phyloP scores from a whole-genome alignment of 2,888 invertebrate genomes.

The Heliconius aoede region DNA sequence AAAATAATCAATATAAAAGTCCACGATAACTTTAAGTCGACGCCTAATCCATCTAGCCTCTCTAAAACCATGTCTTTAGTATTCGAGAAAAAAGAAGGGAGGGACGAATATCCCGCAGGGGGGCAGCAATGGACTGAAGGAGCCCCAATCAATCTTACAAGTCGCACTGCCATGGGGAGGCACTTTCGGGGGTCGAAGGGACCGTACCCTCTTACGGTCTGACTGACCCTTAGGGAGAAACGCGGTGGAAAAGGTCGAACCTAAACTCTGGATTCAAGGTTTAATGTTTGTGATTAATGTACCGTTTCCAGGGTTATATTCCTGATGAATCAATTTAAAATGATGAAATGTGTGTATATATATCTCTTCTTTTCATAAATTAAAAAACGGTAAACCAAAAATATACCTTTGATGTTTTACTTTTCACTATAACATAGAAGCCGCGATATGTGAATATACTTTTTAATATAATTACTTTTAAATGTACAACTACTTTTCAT shows the following conservation, averaged over 20 bases:
- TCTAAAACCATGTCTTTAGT: conserved; percentile 64
- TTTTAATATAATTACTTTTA: conserved; percentile 23
- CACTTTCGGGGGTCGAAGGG: conserved; percentile 74
- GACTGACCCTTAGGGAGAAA: conserved; percentile 76
- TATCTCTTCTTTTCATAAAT: conserved; percentile 26
- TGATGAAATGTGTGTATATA: conserved; percentile 22
- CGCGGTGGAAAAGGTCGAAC: conserved; percentile 71
- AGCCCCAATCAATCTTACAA: conserved; percentile 85
- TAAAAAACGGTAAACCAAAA: conserved; percentile 29
- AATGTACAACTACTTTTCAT: conserved; percentile 8
- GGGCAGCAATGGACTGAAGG: conserved; percentile 83
- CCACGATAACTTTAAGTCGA: conserved; percentile 9
- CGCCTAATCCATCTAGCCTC: conserved; percentile 61
- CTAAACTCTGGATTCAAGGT: conserved; percentile 65
- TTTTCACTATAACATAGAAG: conserved; percentile 22
- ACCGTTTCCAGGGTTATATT: conserved; percentile 45
- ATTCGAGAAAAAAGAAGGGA: conserved; percentile 78
- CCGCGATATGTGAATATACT: conserved; percentile 18
- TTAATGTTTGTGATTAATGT: conserved; percentile 53
- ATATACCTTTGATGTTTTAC: conserved; percentile 29
- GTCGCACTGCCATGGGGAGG: conserved; percentile 72
- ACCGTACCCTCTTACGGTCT: conserved; percentile 80
- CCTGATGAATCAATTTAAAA: conserved; percentile 35
- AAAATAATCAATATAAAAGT: not conserved
- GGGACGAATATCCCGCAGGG: conserved; percentile 80